These are phyloP conservation scores for Diaphora mendica DNA, from an alignment of 2,888 invertebrate species.

Conservation along the genomic window DNA sequence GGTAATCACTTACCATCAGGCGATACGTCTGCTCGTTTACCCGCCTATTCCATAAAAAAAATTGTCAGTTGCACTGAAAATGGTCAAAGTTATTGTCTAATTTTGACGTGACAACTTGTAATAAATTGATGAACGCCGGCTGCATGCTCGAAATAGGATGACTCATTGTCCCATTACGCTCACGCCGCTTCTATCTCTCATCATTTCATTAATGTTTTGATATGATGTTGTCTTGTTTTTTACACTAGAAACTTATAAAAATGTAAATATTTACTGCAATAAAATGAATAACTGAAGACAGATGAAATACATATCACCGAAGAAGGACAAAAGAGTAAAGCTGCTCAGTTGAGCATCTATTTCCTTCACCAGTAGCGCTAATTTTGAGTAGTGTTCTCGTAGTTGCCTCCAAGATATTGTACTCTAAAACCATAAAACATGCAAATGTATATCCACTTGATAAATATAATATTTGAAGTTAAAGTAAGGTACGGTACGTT, in stretches of 20 bases:
- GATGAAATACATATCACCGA: constrained; percentile 57
- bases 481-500: too few species aligned
- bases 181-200: too few species aligned
- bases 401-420: constrained; percentile 57
- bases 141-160: too few species aligned
- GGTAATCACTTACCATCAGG: too few species aligned
- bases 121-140: too few species aligned
- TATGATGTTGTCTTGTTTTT: too few species aligned
- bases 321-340: constrained; percentile 61
- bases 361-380: constrained; percentile 51
- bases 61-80: background rate
- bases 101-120: too few species aligned
- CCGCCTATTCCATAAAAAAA: too few species aligned
- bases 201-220: too few species aligned
- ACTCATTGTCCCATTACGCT: too few species aligned
- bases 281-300: constrained; percentile 56
- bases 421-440: constrained; percentile 44
- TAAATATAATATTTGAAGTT: background rate
- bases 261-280: constrained; percentile 51
- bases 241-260: background rate
- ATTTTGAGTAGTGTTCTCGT: constrained; percentile 53
- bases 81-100: background rate
- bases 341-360: constrained; percentile 54
- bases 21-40: too few species aligned
- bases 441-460: background rate